These are phyloP conservation scores for Rhingia campestris DNA, from an alignment of 2,888 invertebrate species.

Conservation along the genomic window DNA sequence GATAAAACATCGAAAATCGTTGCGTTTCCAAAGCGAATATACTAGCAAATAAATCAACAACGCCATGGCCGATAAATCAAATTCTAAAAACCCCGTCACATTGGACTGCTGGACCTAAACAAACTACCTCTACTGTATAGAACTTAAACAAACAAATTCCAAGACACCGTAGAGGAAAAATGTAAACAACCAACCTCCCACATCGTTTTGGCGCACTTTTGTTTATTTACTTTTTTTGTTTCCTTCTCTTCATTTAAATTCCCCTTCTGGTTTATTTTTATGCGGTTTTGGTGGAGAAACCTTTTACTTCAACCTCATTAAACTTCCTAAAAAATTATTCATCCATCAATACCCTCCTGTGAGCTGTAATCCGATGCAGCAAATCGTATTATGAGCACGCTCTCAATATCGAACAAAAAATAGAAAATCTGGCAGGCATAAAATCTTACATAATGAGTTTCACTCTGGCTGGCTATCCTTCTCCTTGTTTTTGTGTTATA, in stretches of 20 bases:
- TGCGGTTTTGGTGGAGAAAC: slow-evolving; percentile 52
- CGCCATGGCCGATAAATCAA: background rate
- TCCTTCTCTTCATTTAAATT: slow-evolving; percentile 2
- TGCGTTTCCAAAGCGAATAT: no score
- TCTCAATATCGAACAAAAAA: slow-evolving; percentile 10
- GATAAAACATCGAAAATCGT: no score
- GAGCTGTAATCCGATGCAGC: slow-evolving; percentile 63
- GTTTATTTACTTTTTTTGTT: slow-evolving; percentile 42
- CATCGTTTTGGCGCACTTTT: slow-evolving; percentile 71
- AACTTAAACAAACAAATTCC: slow-evolving; percentile 12
- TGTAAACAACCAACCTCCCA: slow-evolving; percentile 66
- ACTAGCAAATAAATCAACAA: no score
- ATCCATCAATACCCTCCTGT: slow-evolving; percentile 33
- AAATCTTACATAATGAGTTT: slow-evolving; percentile 59
- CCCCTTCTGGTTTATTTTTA: slow-evolving; percentile 27
- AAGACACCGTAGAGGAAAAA: slow-evolving; percentile 21
- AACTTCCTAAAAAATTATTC: slow-evolving; percentile 49
- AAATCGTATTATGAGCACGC: slow-evolving; percentile 50
- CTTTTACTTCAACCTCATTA: slow-evolving; percentile 69
- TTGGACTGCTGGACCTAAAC: background rate
- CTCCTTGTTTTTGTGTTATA: background rate
- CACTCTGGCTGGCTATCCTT: slow-evolving; percentile 21
- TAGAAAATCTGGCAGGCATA: slow-evolving; percentile 17
- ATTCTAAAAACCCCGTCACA: background rate
- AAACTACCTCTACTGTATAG: slow-evolving; percentile 2